phyloP scores from a whole-genome alignment of 1,140 invertebrate species.

The Probaryconus sp. region DNA sequence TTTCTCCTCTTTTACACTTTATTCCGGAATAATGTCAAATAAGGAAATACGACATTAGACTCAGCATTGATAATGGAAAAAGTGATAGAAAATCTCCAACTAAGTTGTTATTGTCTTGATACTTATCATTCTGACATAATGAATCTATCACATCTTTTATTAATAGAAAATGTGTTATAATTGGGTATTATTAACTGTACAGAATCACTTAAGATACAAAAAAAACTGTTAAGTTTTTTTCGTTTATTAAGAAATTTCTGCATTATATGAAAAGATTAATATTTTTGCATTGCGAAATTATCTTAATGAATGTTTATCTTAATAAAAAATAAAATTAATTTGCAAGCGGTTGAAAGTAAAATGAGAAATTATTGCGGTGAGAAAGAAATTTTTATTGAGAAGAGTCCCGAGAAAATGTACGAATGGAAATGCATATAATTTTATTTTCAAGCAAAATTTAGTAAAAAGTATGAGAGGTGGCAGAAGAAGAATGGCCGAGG shows the following conservation, averaged over 20 bases:
- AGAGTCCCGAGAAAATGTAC: neutral
- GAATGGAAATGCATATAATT: slow-evolving; percentile 32
- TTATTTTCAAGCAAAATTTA: slow-evolving; percentile 40
- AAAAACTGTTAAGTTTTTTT: no score
- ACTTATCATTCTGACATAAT: no score
- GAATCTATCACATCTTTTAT: neutral
- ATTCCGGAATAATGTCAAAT: slow-evolving; percentile 34
- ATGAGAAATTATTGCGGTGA: slow-evolving; percentile 1
- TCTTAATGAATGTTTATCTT: no score
- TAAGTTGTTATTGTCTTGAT: neutral
- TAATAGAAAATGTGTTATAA: no score
- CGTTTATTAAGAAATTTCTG: no score
- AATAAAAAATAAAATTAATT: no score
- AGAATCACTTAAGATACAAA: no score
- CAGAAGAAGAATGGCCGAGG: slow-evolving; percentile 33
- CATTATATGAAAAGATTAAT: no score
- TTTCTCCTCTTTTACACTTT: slow-evolving; percentile 55
- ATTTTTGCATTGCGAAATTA: no score
- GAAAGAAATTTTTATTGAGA: slow-evolving; percentile 3
- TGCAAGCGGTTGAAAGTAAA: no score
- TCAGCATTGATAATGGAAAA: slow-evolving; percentile 5
- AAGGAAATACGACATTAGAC: slow-evolving; percentile 34
- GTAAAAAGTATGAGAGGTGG: slow-evolving; percentile 11
- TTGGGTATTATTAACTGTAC: no score
- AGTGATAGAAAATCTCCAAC: slow-evolving; percentile 4